Evolutionary conservation across 2,113 vertebrate species (phyloP).

Genomic region (Bubo blakistoni): DNA sequence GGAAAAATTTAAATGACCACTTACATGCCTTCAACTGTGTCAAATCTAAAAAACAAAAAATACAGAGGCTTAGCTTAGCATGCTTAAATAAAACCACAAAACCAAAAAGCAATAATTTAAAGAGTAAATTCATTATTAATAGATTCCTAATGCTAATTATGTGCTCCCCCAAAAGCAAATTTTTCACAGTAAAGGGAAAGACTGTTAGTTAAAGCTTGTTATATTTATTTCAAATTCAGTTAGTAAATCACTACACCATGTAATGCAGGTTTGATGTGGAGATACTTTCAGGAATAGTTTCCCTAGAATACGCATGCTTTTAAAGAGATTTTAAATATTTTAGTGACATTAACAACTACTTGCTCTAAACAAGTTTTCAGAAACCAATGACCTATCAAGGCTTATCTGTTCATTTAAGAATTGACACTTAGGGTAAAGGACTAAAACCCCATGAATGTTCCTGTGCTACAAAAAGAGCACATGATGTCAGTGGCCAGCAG

Average conservation of each 20-base stretch:
- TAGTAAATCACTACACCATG: not conserved
- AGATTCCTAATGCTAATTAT: slow-evolving; percentile 46
- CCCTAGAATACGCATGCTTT: not conserved
- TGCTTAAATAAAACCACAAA: slow-evolving; percentile 82
- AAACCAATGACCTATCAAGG: not conserved
- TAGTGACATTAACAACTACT: not conserved
- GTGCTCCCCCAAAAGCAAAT: slow-evolving; percentile 28
- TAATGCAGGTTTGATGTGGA: not conserved
- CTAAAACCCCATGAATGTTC: rapidly evolving
- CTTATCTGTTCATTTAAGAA: not conserved
- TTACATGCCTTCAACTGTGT: slow-evolving; percentile 95
- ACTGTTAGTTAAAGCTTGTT: slow-evolving; percentile 48
- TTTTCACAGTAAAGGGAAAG: slow-evolving; percentile 19
- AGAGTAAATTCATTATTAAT: slow-evolving; percentile 51
- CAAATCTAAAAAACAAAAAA: slow-evolving; percentile 89
- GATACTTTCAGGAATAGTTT: not conserved
- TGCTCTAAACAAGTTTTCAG: not conserved
- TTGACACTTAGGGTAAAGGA: not conserved
- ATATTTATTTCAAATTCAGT: slow-evolving; percentile 35
- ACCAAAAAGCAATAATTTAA: slow-evolving; percentile 68
- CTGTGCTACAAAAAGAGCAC: not conserved
- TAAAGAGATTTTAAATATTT: not conserved
- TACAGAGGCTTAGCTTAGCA: slow-evolving; percentile 86
- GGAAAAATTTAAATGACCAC: slow-evolving; percentile 82
- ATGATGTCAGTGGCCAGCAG: not conserved